Conservation (phyloP, 2,113 vertebrate species). For the Neogobius melanostomus region DNA sequence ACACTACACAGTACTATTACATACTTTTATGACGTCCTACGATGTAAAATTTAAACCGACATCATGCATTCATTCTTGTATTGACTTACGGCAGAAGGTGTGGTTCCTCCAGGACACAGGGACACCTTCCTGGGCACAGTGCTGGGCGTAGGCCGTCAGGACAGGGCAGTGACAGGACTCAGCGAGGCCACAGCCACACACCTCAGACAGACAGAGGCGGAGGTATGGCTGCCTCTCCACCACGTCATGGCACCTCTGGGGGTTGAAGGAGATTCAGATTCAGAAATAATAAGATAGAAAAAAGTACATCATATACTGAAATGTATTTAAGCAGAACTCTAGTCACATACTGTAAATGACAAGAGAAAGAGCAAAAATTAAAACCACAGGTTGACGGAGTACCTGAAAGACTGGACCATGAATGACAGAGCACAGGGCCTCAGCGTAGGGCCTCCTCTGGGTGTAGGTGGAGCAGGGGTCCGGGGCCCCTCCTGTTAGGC, state of each 20-base stretch:
- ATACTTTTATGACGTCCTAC: too few species aligned
- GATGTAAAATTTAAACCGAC: too few species aligned
- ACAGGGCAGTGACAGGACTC: constrained; percentile 78
- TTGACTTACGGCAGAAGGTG: constrained; percentile 81
- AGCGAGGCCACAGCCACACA: constrained; percentile 74
- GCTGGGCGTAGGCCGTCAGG: constrained; percentile 80
- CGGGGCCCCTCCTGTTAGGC: not conserved
- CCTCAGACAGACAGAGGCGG: constrained; percentile 77
- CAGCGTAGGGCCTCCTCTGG: constrained; percentile 73
- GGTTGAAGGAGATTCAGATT: too few species aligned
- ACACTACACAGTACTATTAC: too few species aligned
- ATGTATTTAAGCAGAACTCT: too few species aligned
- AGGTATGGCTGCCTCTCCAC: constrained; percentile 81
- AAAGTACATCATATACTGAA: too few species aligned
- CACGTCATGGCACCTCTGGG: constrained; percentile 80
- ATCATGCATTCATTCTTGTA: not conserved
- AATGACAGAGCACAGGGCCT: constrained; percentile 79
- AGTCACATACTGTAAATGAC: not conserved
- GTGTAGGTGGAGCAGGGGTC: constrained; percentile 78
- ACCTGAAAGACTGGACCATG: constrained; percentile 82
- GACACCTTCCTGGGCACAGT: constrained; percentile 81
- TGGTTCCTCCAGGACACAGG: constrained; percentile 80
- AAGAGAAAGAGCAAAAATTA: not conserved
- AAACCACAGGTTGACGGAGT: not conserved
- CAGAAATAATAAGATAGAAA: too few species aligned